Evolutionary conservation across 2,113 vertebrate species (phyloP), one percentile per base, ranked within the genome.

Genomic region (Protomyctophum bolini): DNA sequence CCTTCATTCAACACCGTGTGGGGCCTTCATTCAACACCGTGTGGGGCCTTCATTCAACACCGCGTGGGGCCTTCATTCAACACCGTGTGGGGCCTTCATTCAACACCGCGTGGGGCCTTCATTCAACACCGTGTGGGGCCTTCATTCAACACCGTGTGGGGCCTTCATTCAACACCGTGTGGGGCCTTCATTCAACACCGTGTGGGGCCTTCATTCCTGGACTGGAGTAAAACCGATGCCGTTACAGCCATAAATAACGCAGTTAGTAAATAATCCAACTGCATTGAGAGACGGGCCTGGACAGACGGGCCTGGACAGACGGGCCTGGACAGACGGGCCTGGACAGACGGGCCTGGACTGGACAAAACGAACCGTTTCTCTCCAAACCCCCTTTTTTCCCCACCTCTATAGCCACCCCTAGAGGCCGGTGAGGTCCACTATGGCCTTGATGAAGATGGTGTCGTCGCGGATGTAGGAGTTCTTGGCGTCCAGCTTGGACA

Each of bases 391-490:
- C 21, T 21, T 21, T 21, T 21, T n/a, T n/a, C n/a, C n/a, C 57
- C 21, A 73, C 61, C 50, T 0, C 52, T 4, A 41, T 28, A 10
- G 33, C 54, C 68, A 0, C 1, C 0, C 8, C 87, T 94, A 98
- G 72, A 99, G 96, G 80, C 97, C 98, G 0, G 97, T 96, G 85
- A 99, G 94, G 83, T 99, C 98, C 83, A 99, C 98, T 1, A 98
- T 98, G 63, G 95, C 97, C 91, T 99, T 99, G 89, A 99, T 96
- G 90, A 98, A 99, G 91, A 98, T 95, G 85, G 95, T 95, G 7
- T 99, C 98, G 1, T 99, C 97, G 0, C 96, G 94, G 56, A 98
- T 94, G 14, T 98, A 98, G 7, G 96, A 94, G 75, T 96, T 96
- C 91, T 97, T 98, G 84, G 92, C 86, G 59, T 98, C 97, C 82